Evolutionary conservation across 2,888 invertebrate genomes (phyloP).

Genomic region (Drepana falcataria): DNA sequence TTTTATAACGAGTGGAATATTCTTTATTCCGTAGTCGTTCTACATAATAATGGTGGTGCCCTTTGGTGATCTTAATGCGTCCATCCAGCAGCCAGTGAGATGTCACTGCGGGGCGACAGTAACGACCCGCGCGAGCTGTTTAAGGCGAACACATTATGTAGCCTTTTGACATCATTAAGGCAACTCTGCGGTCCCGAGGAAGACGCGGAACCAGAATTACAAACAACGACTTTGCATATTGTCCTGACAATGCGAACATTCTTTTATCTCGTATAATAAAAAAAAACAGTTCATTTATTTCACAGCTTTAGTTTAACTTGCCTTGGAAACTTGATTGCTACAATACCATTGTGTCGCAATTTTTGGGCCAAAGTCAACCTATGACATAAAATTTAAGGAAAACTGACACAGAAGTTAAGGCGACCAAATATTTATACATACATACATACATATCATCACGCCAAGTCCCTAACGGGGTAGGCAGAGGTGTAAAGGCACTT

Average conservation of each 20-base stretch:
- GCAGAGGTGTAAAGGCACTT: no score
- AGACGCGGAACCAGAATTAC: conserved; percentile 24
- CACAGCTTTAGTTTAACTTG: background rate
- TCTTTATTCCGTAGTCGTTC: conserved; percentile 34
- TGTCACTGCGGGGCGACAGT: conserved; percentile 60
- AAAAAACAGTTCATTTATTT: background rate
- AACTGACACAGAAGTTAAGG: no score
- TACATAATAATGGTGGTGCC: conserved; percentile 43
- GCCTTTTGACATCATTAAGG: conserved; percentile 75
- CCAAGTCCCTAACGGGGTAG: no score
- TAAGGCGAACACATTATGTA: conserved; percentile 65
- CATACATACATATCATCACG: no score
- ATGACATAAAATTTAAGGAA: no score
- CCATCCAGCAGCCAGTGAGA: conserved; percentile 59
- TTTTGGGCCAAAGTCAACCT: no score
- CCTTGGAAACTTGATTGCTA: no score
- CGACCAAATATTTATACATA: no score
- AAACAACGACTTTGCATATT: conserved; percentile 6
- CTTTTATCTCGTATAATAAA: background rate
- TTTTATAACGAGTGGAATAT: conserved; percentile 41
- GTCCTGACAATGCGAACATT: background rate
- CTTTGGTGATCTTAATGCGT: conserved; percentile 43
- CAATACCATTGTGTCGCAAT: no score
- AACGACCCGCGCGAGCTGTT: conserved; percentile 63
- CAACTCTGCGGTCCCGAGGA: conserved; percentile 23